Percentiles rank a stretch among this genome's conserved stretches.
Evolutionary conservation across 2,797 vertebrate species (phyloP).

Genomic region (Phaenicophaeus curvirostris): DNA sequence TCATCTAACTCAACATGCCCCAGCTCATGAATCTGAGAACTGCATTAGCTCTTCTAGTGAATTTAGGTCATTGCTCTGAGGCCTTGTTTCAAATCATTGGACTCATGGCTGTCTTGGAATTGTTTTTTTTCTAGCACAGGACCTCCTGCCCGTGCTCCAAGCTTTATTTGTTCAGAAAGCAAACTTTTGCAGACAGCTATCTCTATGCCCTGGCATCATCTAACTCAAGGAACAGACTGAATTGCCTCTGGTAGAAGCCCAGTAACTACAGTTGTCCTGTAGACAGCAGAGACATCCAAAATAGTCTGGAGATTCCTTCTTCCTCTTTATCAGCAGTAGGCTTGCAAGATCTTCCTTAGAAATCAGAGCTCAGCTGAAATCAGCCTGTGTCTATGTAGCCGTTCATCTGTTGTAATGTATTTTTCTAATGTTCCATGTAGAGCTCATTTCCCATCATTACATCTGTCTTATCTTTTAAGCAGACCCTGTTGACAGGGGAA

Average conservation of each 20-base stretch:
- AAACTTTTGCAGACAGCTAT: not conserved
- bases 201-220: not conserved
- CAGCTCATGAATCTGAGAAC: not conserved
- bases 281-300: not conserved
- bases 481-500: not conserved
- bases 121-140: not conserved
- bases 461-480: not conserved
- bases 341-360: not conserved
- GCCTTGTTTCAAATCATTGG: not conserved
- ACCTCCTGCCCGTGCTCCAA: not conserved
- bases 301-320: not conserved
- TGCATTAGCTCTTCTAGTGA: not conserved
- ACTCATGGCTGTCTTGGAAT: accelerated
- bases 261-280: not conserved
- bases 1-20: not conserved
- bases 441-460: not conserved
- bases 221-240: not conserved
- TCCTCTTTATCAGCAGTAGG: not conserved
- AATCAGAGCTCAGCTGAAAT: not conserved
- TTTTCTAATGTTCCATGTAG: accelerated
- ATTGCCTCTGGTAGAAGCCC: not conserved
- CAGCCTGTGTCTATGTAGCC: not conserved
- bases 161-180: not conserved
- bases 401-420: accelerated
- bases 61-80: not conserved